These are phyloP conservation scores for Rhinophrynus dorsalis DNA, from an alignment of 2,797 vertebrate species.

Conservation along the genomic window DNA sequence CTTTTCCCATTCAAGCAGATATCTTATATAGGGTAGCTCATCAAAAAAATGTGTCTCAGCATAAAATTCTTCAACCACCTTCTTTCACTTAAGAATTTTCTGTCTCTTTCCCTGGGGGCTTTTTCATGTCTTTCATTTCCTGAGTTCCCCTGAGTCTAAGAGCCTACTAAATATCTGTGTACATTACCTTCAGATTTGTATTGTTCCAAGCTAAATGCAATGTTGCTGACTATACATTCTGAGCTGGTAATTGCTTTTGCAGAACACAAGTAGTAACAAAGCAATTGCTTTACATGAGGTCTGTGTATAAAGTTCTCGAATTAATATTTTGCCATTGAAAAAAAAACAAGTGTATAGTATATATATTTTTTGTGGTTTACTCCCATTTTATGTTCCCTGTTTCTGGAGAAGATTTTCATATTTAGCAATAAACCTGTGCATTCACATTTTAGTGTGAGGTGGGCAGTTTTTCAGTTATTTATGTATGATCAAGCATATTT, in stretches of 20 bases:
- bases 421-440: too few species aligned
- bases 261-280: background rate
- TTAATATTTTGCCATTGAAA: too few species aligned
- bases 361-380: too few species aligned
- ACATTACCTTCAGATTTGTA: background rate
- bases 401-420: too few species aligned
- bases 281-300: too few species aligned
- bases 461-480: too few species aligned
- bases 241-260: background rate
- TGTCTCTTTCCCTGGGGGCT: background rate
- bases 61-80: background rate
- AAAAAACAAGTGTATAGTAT: too few species aligned
- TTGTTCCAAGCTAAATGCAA: background rate
- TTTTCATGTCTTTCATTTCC: conserved; percentile 2
- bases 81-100: background rate
- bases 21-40: background rate
- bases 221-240: background rate
- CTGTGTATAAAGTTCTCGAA: too few species aligned
- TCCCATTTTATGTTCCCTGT: too few species aligned
- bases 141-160: background rate
- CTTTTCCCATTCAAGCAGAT: conserved; percentile 8
- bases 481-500: too few species aligned
- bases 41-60: background rate
- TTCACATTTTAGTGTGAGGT: too few species aligned
- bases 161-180: background rate